Percentiles rank a stretch among this genome's conserved stretches.
phyloP scores from a whole-genome alignment of 2,113 vertebrate genomes.

The Thalassarche chlororhynchos region DNA sequence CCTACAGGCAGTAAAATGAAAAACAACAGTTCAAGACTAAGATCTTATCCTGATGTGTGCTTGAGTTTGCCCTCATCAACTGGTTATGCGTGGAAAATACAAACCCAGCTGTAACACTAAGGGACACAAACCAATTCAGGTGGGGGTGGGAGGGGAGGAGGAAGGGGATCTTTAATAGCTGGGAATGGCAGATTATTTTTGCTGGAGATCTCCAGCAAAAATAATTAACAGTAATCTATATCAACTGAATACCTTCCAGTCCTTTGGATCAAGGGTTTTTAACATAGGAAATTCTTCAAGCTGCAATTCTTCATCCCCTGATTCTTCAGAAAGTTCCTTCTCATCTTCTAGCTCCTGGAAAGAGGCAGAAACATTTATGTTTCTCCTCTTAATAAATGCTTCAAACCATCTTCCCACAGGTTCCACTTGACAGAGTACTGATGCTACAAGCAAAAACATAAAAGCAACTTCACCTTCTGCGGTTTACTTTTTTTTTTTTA shows the following conservation, averaged over 20 bases:
- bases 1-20: neutral
- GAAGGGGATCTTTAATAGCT: neutral
- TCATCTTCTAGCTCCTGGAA: conserved; percentile 98
- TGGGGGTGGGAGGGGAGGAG: neutral
- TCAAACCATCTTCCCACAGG: conserved; percentile 98
- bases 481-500: neutral
- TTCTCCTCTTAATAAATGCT: conserved; percentile 93
- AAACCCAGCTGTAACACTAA: neutral
- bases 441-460: conserved; percentile 81
- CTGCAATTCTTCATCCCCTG: conserved; percentile 93
- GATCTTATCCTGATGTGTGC: rapidly evolving
- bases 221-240: neutral
- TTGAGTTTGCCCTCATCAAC: neutral
- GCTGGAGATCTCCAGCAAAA: neutral
- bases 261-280: conserved; percentile 97
- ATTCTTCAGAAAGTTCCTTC: conserved; percentile 92
- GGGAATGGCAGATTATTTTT: neutral
- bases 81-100: rapidly evolving
- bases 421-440: conserved; percentile 91
- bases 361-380: conserved; percentile 90
- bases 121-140: neutral
- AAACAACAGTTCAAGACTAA: neutral
- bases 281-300: conserved; percentile 93
- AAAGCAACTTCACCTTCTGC: conserved; percentile 35
- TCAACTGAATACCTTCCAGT: conserved; percentile 91